Evolutionary conservation across 2,113 vertebrate species (phyloP).

Genomic region (Hucho hucho): DNA sequence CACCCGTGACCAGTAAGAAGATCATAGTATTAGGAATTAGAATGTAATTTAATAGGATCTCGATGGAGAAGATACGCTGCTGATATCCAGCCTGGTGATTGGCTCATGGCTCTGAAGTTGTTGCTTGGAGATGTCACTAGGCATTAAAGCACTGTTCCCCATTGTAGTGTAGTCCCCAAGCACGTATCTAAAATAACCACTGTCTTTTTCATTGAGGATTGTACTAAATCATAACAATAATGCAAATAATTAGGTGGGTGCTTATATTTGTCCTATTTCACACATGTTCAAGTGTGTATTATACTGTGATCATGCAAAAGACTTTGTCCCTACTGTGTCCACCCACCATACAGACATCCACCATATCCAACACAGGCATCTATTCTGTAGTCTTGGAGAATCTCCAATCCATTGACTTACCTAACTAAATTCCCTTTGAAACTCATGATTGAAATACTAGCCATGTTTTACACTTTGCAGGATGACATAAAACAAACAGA

Average conservation of each 20-base stretch:
- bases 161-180: neutral
- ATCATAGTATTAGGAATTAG: no score
- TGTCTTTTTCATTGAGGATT: neutral
- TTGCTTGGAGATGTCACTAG: neutral
- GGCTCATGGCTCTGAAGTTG: neutral
- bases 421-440: slow-evolving; percentile 27
- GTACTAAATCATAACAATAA: no score
- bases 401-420: slow-evolving; percentile 27
- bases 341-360: neutral
- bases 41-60: no score
- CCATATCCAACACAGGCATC: neutral
- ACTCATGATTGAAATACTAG: slow-evolving; percentile 28
- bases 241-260: no score
- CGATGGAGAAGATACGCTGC: neutral
- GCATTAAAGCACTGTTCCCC: neutral
- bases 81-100: neutral
- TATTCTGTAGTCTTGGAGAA: slow-evolving; percentile 49
- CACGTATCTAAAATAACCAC: neutral
- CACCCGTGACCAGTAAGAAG: neutral
- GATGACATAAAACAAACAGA: slow-evolving; percentile 34
- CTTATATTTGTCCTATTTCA: no score
- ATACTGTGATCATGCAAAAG: neutral
- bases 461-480: slow-evolving; percentile 17
- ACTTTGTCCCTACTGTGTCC: neutral
- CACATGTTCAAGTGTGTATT: no score